Percentiles rank a stretch among this genome's conserved stretches.
phyloP scores from a whole-genome alignment of 2,113 vertebrate genomes.

The Nothocercus julius region DNA sequence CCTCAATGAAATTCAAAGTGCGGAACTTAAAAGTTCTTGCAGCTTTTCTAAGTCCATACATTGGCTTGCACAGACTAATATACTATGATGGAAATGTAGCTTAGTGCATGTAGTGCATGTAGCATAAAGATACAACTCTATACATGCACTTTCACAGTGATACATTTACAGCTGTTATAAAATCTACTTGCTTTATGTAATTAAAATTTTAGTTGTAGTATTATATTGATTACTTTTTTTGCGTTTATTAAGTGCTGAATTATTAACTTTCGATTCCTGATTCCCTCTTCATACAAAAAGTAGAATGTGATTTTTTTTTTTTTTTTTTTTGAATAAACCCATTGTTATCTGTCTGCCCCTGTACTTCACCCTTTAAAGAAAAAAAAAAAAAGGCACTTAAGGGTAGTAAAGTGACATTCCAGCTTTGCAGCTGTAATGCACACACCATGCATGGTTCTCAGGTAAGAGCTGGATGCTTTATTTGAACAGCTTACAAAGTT shows the following conservation, averaged over 20 bases:
- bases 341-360: background rate
- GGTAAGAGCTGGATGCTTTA: background rate
- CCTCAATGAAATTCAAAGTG: background rate
- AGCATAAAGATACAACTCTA: fast-evolving
- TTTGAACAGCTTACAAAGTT: background rate
- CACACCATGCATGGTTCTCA: background rate
- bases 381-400: background rate
- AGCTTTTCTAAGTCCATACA: fast-evolving
- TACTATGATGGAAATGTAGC: background rate
- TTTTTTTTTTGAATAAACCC: background rate
- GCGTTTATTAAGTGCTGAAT: background rate
- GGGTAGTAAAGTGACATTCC: background rate
- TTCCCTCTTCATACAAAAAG: background rate
- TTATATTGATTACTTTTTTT: background rate
- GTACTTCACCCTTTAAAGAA: background rate
- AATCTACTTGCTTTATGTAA: background rate
- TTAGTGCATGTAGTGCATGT: background rate
- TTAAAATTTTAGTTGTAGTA: fast-evolving
- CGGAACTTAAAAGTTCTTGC: background rate
- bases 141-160: fast-evolving
- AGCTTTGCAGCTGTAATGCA: too few species aligned
- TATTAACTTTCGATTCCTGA: background rate
- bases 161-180: background rate
- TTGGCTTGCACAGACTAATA: fast-evolving
- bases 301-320: fast-evolving